Evolutionary conservation across 1,140 invertebrate species (phyloP).

Genomic region (Argopecten irradians): DNA sequence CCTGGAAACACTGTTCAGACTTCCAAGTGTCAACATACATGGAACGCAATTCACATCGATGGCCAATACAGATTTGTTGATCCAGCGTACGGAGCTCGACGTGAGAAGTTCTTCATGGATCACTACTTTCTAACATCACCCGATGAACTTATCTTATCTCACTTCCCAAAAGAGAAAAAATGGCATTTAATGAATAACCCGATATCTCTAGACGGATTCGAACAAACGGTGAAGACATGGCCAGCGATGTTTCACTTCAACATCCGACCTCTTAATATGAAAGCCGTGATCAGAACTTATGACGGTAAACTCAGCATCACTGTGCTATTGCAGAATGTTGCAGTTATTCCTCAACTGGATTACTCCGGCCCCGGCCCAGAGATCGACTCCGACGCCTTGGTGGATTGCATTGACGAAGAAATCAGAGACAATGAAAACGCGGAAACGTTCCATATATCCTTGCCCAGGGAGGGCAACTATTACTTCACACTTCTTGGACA

Average conservation of each 20-base stretch:
- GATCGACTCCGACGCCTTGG: constrained; percentile 59
- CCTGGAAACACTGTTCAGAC: constrained; percentile 64
- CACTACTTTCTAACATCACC: constrained; percentile 69
- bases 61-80: constrained; percentile 66
- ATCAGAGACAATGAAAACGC: constrained; percentile 69
- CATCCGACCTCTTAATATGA: constrained; percentile 69
- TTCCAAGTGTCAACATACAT: constrained; percentile 61
- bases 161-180: constrained; percentile 68
- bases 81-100: constrained; percentile 60
- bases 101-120: constrained; percentile 65
- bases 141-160: constrained; percentile 65
- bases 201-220: constrained; percentile 61
- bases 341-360: constrained; percentile 66
- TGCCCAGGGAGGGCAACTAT: constrained; percentile 70
- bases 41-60: constrained; percentile 65
- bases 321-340: constrained; percentile 64
- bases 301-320: constrained; percentile 69
- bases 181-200: constrained; percentile 69
- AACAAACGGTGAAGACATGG: constrained; percentile 68
- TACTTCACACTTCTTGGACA: constrained; percentile 68
- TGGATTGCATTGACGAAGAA: constrained; percentile 68
- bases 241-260: constrained; percentile 71
- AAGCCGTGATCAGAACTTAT: constrained; percentile 66
- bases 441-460: constrained; percentile 68
- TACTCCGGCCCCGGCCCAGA: constrained; percentile 66